These are phyloP conservation scores for Cardiocondyla obscurior DNA, from an alignment of 1,140 invertebrate species.

Conservation along the genomic window DNA sequence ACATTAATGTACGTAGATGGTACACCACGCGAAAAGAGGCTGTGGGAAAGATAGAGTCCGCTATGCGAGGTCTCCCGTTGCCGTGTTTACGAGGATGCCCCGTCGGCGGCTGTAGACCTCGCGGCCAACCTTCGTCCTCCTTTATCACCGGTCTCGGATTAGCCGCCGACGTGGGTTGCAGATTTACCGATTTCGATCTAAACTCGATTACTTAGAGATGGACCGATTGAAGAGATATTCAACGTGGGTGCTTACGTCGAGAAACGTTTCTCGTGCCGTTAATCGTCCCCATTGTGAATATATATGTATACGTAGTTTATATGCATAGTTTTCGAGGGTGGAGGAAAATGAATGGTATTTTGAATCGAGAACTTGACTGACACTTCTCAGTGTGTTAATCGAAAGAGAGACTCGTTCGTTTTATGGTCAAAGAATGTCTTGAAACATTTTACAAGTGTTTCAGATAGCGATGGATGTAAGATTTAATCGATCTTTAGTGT, in stretches of 20 bases:
- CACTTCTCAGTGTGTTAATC: not conserved
- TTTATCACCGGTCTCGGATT: conserved; percentile 78
- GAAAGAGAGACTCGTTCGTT: not conserved
- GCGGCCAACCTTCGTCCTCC: conserved; percentile 69
- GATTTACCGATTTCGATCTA: not conserved
- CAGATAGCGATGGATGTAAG: no score
- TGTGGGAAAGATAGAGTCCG: conserved; percentile 78
- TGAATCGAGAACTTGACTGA: not conserved
- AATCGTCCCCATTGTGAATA: not conserved
- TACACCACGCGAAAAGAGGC: conserved; percentile 67
- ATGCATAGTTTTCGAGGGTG: not conserved
- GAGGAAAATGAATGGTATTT: not conserved
- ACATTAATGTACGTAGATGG: not conserved
- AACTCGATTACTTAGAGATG: conserved; percentile 17
- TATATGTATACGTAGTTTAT: no score
- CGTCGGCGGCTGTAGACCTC: conserved; percentile 66
- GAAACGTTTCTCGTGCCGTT: not conserved
- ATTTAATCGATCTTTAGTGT: no score
- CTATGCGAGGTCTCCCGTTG: conserved; percentile 58
- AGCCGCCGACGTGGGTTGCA: conserved; percentile 31
- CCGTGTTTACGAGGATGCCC: conserved; percentile 68
- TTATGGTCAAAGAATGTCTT: not conserved
- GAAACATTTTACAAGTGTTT: no score
- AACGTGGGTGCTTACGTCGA: not conserved
- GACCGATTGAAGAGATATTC: not conserved